A percentile compares a stretch with the other conserved stretches of the same genome.
phyloP scores from a whole-genome alignment of 2,113 vertebrate species.

The Numida meleagris region DNA sequence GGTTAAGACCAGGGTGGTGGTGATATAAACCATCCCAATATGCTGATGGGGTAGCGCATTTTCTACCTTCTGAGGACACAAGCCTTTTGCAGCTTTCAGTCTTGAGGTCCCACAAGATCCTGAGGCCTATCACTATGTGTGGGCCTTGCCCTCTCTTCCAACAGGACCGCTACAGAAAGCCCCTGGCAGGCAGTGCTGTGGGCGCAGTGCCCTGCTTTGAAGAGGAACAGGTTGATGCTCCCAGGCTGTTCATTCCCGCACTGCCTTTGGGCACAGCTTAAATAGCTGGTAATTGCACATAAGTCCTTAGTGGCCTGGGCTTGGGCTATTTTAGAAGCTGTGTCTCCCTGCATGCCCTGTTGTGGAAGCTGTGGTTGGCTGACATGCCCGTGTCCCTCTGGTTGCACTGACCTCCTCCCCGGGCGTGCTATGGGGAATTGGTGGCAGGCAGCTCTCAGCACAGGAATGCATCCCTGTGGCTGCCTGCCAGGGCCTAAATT shows the following conservation, averaged over 20 bases:
- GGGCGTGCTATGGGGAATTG: conserved; percentile 34
- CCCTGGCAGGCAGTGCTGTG: neutral
- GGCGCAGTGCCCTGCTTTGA: neutral
- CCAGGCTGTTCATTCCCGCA: neutral
- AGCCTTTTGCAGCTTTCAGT: neutral
- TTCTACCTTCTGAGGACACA: neutral
- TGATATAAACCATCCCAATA: neutral
- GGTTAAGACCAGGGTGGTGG: neutral
- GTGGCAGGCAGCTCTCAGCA: conserved; percentile 24
- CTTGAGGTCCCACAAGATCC: neutral
- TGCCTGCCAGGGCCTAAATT: conserved; percentile 50
- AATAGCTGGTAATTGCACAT: conserved; percentile 46
- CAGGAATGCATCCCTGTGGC: conserved; percentile 3
- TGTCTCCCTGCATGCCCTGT: conserved; percentile 50
- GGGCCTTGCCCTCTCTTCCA: neutral
- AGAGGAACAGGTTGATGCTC: neutral
- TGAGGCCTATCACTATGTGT: neutral
- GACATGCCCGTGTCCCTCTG: neutral
- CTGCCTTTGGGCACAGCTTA: neutral
- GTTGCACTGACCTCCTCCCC: conserved; percentile 36
- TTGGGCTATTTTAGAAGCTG: conserved; percentile 49
- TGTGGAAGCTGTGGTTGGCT: conserved; percentile 61
- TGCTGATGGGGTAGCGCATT: neutral
- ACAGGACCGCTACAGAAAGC: neutral
- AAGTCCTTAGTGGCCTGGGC: neutral